Percentiles rank a stretch among this genome's conserved stretches.
Evolutionary conservation across 2,888 invertebrate genomes (phyloP).

Genomic region (Drosophila mulleri): DNA sequence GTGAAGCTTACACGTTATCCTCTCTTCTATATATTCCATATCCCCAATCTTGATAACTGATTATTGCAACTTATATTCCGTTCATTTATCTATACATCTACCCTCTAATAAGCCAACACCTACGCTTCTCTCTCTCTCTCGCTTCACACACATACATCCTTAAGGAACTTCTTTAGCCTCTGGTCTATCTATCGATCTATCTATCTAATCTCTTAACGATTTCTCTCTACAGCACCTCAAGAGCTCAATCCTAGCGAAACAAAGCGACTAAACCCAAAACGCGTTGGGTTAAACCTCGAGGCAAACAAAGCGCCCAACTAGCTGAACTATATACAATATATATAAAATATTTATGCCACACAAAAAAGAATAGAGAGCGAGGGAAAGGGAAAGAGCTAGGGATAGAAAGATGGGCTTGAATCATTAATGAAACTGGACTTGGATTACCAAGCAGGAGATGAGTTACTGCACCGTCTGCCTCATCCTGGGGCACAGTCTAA

Average conservation of each 20-base stretch:
- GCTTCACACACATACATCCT: not conserved
- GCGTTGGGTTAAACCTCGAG: conserved; percentile 37
- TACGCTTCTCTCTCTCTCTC: not conserved
- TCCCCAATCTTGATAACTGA: not conserved
- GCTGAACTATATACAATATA: conserved; percentile 56
- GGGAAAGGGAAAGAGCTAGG: not conserved
- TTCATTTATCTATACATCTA: not conserved
- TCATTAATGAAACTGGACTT: conserved; percentile 73
- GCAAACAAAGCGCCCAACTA: conserved; percentile 44
- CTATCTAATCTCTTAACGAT: conserved; percentile 18
- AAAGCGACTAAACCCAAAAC: conserved; percentile 42
- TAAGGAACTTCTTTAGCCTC: not conserved
- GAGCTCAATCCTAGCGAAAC: conserved; percentile 30
- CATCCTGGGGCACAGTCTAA: conserved; percentile 61
- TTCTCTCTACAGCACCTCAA: conserved; percentile 18
- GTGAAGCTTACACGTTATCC: not conserved
- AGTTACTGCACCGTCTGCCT: conserved; percentile 5
- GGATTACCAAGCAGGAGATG: conserved; percentile 44
- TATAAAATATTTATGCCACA: conserved; percentile 70
- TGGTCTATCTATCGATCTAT: not conserved
- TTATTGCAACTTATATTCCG: not conserved
- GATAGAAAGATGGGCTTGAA: conserved; percentile 64
- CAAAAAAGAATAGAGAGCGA: conserved; percentile 3
- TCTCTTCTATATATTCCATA: not conserved
- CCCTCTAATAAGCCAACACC: conserved; percentile 9